phyloP scores from a whole-genome alignment of 2,888 invertebrate species.

The Drosophila rellima region DNA sequence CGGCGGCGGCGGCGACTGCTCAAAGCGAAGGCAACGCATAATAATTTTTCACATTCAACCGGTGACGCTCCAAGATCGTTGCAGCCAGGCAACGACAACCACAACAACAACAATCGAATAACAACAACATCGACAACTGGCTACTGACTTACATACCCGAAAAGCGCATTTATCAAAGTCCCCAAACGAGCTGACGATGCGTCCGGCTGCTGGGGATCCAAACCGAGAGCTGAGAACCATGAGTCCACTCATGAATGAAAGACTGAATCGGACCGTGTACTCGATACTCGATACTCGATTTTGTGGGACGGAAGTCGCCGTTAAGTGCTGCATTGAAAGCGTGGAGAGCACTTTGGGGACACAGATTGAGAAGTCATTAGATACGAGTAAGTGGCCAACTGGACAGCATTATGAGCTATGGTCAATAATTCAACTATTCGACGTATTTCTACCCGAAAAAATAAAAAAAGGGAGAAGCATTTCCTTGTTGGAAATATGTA shows the following conservation, averaged over 20 bases:
- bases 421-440: conserved; percentile 6
- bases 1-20: conserved; percentile 70
- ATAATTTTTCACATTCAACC: conserved; percentile 81
- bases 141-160: conserved; percentile 82
- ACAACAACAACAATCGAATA: conserved; percentile 13
- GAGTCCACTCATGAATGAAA: conserved; percentile 68
- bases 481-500: background rate
- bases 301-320: conserved; percentile 52
- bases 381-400: conserved; percentile 60
- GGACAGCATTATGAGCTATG: conserved; percentile 71
- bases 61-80: conserved; percentile 44
- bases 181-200: conserved; percentile 54
- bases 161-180: conserved; percentile 81
- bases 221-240: conserved; percentile 6
- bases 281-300: background rate
- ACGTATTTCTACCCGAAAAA: background rate
- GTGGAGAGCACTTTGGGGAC: conserved; percentile 69
- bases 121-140: conserved; percentile 58
- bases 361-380: conserved; percentile 82
- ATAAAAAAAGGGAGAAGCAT: background rate
- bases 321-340: conserved; percentile 51
- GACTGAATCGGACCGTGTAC: conserved; percentile 1
- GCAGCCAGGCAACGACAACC: conserved; percentile 8
- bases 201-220: conserved; percentile 7
- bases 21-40: conserved; percentile 80